phyloP scores from a whole-genome alignment of 2,113 vertebrate species.

The Anas platyrhynchos region DNA sequence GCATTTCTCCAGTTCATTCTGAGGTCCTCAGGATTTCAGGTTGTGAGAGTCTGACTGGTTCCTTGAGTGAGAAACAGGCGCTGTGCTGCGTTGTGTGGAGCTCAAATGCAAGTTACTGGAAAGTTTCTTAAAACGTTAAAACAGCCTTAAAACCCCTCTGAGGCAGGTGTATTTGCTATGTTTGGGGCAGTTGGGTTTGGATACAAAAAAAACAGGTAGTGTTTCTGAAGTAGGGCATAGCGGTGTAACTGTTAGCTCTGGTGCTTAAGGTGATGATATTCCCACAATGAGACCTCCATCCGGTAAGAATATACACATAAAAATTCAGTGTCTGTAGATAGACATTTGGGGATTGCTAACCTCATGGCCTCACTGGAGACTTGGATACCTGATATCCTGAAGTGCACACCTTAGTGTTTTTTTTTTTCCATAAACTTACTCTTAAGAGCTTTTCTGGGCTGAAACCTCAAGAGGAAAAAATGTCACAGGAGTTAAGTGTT shows the following conservation, averaged over 20 bases:
- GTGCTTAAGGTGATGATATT: neutral
- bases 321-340: neutral
- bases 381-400: neutral
- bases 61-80: neutral
- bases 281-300: neutral
- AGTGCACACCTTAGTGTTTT: too few relatives aligned
- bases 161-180: neutral
- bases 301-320: accelerated
- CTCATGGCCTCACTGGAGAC: accelerated
- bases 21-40: neutral
- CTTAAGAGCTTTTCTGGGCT: neutral
- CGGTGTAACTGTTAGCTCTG: neutral
- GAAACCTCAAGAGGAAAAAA: neutral
- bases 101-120: neutral
- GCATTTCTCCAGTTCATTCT: neutral
- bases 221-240: neutral
- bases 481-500: neutral
- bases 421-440: neutral
- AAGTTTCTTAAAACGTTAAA: neutral
- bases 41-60: neutral
- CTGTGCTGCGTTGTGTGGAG: neutral
- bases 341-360: neutral
- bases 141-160: neutral
- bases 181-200: neutral
- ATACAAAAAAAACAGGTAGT: neutral